Conservation (phyloP, 2,797 vertebrate species). For the Lemur catta region DNA sequence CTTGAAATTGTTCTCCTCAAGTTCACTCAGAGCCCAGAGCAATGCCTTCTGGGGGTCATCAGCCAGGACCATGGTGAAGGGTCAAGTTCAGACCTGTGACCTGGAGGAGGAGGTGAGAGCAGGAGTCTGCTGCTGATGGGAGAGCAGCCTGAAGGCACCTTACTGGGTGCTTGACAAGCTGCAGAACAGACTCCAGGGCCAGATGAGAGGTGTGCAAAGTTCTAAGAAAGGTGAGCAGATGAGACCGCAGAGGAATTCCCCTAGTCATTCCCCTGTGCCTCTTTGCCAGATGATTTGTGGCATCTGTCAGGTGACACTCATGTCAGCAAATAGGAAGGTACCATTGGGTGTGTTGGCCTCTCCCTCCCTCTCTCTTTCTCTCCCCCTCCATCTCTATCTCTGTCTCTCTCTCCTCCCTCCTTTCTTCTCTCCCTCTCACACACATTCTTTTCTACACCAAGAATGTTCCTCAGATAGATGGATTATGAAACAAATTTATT, state of each 20-base stretch:
- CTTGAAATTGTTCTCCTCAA: constrained; percentile 61
- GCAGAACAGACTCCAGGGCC: background rate
- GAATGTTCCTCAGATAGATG: background rate
- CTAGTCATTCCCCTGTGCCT: background rate
- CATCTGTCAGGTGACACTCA: background rate
- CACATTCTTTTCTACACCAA: background rate
- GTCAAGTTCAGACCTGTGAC: background rate
- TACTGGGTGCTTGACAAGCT: background rate
- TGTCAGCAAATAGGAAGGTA: background rate
- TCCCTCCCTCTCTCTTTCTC: background rate
- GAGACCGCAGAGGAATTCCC: background rate
- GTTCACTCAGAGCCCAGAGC: constrained; percentile 38
- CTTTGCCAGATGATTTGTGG: background rate
- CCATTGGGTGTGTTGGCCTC: background rate
- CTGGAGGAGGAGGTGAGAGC: background rate
- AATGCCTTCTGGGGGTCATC: background rate
- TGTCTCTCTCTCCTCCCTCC: background rate
- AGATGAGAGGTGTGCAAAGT: background rate
- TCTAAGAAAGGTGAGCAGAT: background rate
- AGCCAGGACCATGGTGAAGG: background rate
- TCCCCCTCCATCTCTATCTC: background rate
- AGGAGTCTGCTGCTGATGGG: background rate
- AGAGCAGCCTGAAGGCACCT: background rate
- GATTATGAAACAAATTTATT: background rate
- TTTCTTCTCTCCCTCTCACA: too few species aligned